These are phyloP conservation scores for Pyrocoelia pectoralis DNA, from an alignment of 2,888 invertebrate genomes.

Conservation along the genomic window DNA sequence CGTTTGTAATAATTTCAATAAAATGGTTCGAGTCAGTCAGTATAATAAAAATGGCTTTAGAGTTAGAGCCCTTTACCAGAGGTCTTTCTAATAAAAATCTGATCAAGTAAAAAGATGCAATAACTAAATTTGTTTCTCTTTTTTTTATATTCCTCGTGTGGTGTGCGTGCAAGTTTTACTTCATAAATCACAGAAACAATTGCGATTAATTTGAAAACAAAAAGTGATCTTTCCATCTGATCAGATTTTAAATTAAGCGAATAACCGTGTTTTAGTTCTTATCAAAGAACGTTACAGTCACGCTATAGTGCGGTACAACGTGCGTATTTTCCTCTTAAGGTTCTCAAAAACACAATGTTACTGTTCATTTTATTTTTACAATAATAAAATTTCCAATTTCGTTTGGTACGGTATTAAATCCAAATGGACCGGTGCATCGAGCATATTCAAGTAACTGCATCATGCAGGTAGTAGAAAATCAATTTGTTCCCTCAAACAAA, in stretches of 20 bases:
- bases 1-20: too few species aligned
- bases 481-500: slow-evolving; percentile 20
- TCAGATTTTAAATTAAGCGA: slow-evolving; percentile 26
- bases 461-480: slow-evolving; percentile 15
- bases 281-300: slow-evolving; percentile 15
- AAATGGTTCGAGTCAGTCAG: too few species aligned
- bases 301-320: slow-evolving; percentile 3
- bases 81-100: too few species aligned
- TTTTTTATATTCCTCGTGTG: too few species aligned
- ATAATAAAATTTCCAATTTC: background rate
- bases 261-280: slow-evolving; percentile 28
- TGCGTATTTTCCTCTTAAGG: background rate
- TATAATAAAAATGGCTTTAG: too few species aligned
- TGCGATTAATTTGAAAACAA: too few species aligned
- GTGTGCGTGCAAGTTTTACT: too few species aligned
- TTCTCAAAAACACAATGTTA: background rate
- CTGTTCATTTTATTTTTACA: background rate
- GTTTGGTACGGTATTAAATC: slow-evolving; percentile 15
- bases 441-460: slow-evolving; percentile 26
- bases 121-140: too few species aligned
- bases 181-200: too few species aligned
- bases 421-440: slow-evolving; percentile 22
- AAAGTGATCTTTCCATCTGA: slow-evolving; percentile 13
- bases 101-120: too few species aligned
- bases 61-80: too few species aligned